These are phyloP conservation scores for Acleris holmiana DNA, from an alignment of 2,888 invertebrate species.

Conservation along the genomic window DNA sequence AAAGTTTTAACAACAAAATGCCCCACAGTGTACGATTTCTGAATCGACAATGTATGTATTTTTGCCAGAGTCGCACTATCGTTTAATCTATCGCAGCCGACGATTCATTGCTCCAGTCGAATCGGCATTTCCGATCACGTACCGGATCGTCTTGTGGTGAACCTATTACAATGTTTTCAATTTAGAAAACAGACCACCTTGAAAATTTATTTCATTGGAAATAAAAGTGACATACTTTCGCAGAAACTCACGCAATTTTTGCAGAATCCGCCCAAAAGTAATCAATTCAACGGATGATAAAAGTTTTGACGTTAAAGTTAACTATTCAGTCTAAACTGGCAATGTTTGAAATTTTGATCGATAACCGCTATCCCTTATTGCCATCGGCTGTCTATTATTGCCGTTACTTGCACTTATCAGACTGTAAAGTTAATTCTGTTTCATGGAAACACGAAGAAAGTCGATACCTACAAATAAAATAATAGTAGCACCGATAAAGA, in stretches of 20 bases:
- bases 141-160: slow-evolving; percentile 35
- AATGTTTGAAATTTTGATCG: too few species aligned
- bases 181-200: slow-evolving; percentile 35
- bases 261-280: too few species aligned
- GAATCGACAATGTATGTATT: background rate
- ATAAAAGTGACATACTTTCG: slow-evolving; percentile 14
- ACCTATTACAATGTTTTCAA: slow-evolving; percentile 37
- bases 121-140: slow-evolving; percentile 41
- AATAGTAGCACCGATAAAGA: too few species aligned
- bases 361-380: too few species aligned
- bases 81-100: slow-evolving; percentile 52
- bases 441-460: too few species aligned
- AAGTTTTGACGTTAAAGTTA: too few species aligned
- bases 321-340: too few species aligned
- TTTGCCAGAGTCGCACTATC: slow-evolving; percentile 41
- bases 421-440: too few species aligned
- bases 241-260: background rate
- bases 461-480: too few species aligned
- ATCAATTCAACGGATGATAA: too few species aligned
- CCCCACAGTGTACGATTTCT: background rate
- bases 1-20: background rate
- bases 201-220: slow-evolving; percentile 19
- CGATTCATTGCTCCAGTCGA: slow-evolving; percentile 50
- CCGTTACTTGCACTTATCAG: too few species aligned
- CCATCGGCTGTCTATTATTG: too few species aligned